Base-by-base conservation (phyloP, 1,140 invertebrate species). In the Penaeus vannamei region DNA sequence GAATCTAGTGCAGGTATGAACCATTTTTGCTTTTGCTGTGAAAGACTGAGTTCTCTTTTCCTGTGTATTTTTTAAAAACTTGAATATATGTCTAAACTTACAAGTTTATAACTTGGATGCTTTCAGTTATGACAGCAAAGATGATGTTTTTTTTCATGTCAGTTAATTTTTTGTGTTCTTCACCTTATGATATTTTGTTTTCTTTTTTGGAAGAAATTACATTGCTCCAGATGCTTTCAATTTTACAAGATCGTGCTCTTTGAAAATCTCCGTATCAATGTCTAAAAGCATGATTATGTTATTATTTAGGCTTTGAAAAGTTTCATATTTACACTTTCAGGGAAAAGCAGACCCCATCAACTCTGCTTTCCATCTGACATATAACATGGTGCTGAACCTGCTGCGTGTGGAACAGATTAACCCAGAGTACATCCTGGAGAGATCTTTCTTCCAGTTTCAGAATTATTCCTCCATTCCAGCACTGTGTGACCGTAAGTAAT, bases 361-460 rank as follows among this genome's bases (percentile, higher is more conserved):
- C 93, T 99, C 98, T 1, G 98, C 99, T 0, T 99, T 99, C 93
- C 98, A 99, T 94, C 94, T 99, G 77, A 99, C 99, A 0, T 99
- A 99, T 93, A 99, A 99, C 93, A 99, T 99, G 99, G 91, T 91
- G 4, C 84, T 91, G 19, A 91, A 91, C 69, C 72, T 91, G 86
- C 92, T 96, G 69, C 91, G 95, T 92, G 99, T 99, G 12, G 99
- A 99, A 94, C 99, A 99, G 94, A 99, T 99, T 86, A 99, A 99
- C 94, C 99, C 99, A 0, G 98, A 99, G 93, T 99, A 99, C 92
- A 99, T 99, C 98, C 94, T 99, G 92, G 98, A 99, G 93, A 95
- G 98, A 90, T 99, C 98, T 92, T 99, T 99, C 93, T 99, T 96
- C 93, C 99, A 99, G 93, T 99, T 99, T 92, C 99, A 99, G 94